Evolutionary conservation across 1,140 invertebrate species (phyloP).

Genomic region (Euwallacea fornicatus): DNA sequence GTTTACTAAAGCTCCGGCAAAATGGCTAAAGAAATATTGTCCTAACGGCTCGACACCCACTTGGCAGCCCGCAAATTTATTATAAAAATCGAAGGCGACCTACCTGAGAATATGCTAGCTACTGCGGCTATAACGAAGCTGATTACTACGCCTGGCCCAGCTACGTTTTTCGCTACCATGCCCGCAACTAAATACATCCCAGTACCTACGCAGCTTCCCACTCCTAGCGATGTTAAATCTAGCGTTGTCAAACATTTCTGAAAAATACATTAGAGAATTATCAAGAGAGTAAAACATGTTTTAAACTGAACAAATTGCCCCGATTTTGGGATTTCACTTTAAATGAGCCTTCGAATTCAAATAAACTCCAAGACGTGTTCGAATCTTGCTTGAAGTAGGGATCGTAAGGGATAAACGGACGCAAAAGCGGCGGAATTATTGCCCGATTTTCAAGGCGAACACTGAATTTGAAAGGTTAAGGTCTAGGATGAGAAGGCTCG

Average conservation of each 20-base stretch:
- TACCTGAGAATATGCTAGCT: constrained; percentile 90
- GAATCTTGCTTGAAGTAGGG: neutral
- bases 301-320: too few relatives aligned
- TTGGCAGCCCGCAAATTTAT: too few relatives aligned
- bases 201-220: constrained; percentile 90
- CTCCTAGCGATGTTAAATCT: constrained; percentile 87
- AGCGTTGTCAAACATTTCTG: constrained; percentile 89
- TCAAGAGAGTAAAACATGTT: too few relatives aligned
- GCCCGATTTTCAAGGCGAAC: neutral
- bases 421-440: neutral
- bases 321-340: too few relatives aligned
- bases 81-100: constrained; percentile 24
- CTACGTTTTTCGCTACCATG: constrained; percentile 82
- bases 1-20: too few relatives aligned
- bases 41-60: too few relatives aligned
- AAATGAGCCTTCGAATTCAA: neutral
- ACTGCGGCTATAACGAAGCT: constrained; percentile 89
- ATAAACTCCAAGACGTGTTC: neutral
- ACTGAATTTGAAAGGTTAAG: too few relatives aligned
- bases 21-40: too few relatives aligned
- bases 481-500: too few relatives aligned
- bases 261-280: constrained; percentile 41
- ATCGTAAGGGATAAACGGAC: neutral
- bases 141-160: constrained; percentile 85
- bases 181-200: constrained; percentile 93